Base-by-base conservation (phyloP, 2,888 invertebrate species). In the Trissonchulus latispiculum region DNA sequence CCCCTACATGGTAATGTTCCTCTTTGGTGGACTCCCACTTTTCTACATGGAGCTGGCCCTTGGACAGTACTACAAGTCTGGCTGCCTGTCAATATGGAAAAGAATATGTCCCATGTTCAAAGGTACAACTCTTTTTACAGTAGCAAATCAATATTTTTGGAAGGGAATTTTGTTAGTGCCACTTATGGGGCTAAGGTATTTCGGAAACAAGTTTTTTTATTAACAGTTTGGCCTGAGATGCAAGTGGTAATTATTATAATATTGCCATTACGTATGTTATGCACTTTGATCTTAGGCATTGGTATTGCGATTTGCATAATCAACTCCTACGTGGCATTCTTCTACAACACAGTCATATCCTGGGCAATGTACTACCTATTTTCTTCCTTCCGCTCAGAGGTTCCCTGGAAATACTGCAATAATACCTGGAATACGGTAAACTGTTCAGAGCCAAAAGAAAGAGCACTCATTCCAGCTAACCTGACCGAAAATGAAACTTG, bases 251-350 rank as follows among this genome's bases (percentile, higher is more conserved):
- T n/a, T n/a, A n/a, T n/a, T n/a, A n/a, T n/a, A n/a, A n/a, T n/a
- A n/a, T n/a, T n/a, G n/a, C n/a, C n/a, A n/a, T n/a, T n/a, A n/a
- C n/a, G n/a, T n/a, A n/a, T n/a, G n/a, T n/a, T n/a, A n/a, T n/a
- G n/a, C n/a, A n/a, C n/a, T n/a, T n/a, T n/a, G n/a, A n/a, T n/a
- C n/a, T n/a, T n/a, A 94, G 95, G 95, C 78, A 90, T 95, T 72
- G 95, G 95, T 72, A 95, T 95, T 86, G 93, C 95, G 15, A 95
- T 95, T 83, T 95, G 95, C 84, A 88, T 95, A 83, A 92, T 95
- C 80, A 94, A 95, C 85, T 88, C 95, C 83, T 95, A 95, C 87
- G 84, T 87, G 89, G 92, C 92, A 79, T 95, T 95, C 90, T 95
- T 93, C 86, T 95, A 95, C 87, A 95, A 95, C 86, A 94, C 95